phyloP scores from a whole-genome alignment of 2,888 invertebrate species.

The Crepidodera aurea region DNA sequence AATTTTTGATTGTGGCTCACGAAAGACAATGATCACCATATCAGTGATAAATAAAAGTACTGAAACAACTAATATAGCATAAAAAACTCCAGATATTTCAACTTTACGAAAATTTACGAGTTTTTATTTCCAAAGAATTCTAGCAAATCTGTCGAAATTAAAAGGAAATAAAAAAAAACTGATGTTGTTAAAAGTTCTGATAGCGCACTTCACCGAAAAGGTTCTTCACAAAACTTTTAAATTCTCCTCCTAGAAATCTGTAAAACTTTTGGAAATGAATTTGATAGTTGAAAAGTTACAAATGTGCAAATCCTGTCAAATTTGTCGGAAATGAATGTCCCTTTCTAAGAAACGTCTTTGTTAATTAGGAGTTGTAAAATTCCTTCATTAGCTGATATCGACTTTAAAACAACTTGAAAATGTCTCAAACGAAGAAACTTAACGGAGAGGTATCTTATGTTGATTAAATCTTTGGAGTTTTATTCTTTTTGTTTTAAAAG shows the following conservation, averaged over 20 bases:
- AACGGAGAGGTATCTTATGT: no score
- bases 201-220: slow-evolving; percentile 31
- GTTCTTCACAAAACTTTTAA: slow-evolving; percentile 25
- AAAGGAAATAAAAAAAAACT: slow-evolving; percentile 29
- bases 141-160: slow-evolving; percentile 6
- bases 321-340: slow-evolving; percentile 26
- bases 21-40: no score
- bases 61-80: no score
- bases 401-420: background rate
- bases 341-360: no score
- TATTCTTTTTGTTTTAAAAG: no score
- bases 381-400: background rate
- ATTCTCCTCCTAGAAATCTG: slow-evolving; percentile 30
- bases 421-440: no score
- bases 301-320: slow-evolving; percentile 38
- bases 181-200: slow-evolving; percentile 36
- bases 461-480: no score
- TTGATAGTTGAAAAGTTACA: slow-evolving; percentile 33
- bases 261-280: slow-evolving; percentile 28
- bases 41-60: no score
- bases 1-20: no score
- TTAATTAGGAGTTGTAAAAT: background rate
- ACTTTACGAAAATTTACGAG: no score
- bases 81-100: no score
- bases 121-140: no score